Evolutionary conservation across 2,797 vertebrate species (phyloP).

Genomic region (Sparus aurata): DNA sequence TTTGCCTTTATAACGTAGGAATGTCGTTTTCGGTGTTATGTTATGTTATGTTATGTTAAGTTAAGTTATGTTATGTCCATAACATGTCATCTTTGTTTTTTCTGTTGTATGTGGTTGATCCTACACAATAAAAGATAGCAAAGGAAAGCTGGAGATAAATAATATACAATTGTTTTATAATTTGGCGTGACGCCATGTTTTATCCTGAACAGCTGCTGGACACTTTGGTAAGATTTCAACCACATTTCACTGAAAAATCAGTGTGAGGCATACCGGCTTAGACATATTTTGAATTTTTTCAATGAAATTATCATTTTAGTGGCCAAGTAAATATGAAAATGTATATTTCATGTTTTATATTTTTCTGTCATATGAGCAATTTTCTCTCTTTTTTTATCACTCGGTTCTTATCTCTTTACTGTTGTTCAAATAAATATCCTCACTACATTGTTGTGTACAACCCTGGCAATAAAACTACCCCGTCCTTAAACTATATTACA

Average conservation of each 20-base stretch:
- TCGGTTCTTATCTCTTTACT: background rate
- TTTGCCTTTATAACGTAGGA: background rate
- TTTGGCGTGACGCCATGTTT: background rate
- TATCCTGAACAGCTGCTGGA: slow-evolving; percentile 3
- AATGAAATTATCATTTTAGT: background rate
- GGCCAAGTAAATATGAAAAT: background rate
- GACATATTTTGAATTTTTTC: background rate
- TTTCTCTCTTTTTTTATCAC: background rate
- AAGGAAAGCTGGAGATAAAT: background rate
- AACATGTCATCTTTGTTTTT: background rate
- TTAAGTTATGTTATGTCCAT: background rate
- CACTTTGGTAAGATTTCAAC: slow-evolving; percentile 27
- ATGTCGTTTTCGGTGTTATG: background rate
- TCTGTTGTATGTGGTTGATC: background rate
- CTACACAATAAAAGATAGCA: background rate
- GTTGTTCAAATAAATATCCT: background rate
- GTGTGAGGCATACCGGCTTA: slow-evolving; percentile 6
- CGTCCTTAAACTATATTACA: background rate
- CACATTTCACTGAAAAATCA: slow-evolving; percentile 28
- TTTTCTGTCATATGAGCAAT: background rate
- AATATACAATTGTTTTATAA: background rate
- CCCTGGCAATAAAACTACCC: background rate
- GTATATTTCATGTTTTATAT: no score
- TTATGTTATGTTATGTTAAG: background rate
- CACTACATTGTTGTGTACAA: background rate